Percentiles rank a stretch among this genome's conserved stretches.
Evolutionary conservation across 30 jellyfish, hydroid and myxozoan species (phyloP).

Genomic region (Phacellophora camtschatica): DNA sequence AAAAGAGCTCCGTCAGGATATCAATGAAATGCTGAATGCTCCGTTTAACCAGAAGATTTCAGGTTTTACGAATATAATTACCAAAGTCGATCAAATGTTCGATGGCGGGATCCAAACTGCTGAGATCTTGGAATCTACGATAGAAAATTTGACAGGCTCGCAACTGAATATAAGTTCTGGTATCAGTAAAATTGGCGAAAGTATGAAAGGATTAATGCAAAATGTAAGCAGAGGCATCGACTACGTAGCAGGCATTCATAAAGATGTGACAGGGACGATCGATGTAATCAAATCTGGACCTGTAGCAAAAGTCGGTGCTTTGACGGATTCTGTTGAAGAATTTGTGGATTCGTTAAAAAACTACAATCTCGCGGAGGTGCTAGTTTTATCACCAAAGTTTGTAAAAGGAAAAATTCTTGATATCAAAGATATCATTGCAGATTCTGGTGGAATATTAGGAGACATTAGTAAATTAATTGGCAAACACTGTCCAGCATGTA

Average conservation of each 20-base stretch:
- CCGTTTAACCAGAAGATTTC: constrained; percentile 70
- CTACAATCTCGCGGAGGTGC: constrained; percentile 73
- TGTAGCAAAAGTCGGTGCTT: constrained; percentile 79
- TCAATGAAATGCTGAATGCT: constrained; percentile 41
- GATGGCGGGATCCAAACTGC: constrained; percentile 29
- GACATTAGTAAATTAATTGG: constrained; percentile 36
- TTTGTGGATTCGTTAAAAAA: constrained; percentile 69
- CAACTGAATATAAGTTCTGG: constrained; percentile 56
- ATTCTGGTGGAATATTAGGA: constrained; percentile 72
- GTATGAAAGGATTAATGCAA: constrained; percentile 70
- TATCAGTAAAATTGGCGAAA: constrained; percentile 63
- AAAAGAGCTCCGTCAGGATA: constrained; percentile 44
- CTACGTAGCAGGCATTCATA: constrained; percentile 46
- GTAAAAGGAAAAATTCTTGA: constrained; percentile 82
- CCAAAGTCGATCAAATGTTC: constrained; percentile 32
- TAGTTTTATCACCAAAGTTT: constrained; percentile 82
- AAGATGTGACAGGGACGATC: constrained; percentile 61
- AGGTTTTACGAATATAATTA: constrained; percentile 17
- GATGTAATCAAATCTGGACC: constrained; percentile 79
- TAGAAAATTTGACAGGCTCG: constrained; percentile 38
- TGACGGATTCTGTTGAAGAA: constrained; percentile 74
- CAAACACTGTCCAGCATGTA: constrained; percentile 72
- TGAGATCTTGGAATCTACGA: background rate
- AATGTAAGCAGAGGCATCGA: constrained; percentile 69
- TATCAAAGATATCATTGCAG: constrained; percentile 67